Conservation (phyloP, 1,140 invertebrate species). For the Orchestia grillus region DNA sequence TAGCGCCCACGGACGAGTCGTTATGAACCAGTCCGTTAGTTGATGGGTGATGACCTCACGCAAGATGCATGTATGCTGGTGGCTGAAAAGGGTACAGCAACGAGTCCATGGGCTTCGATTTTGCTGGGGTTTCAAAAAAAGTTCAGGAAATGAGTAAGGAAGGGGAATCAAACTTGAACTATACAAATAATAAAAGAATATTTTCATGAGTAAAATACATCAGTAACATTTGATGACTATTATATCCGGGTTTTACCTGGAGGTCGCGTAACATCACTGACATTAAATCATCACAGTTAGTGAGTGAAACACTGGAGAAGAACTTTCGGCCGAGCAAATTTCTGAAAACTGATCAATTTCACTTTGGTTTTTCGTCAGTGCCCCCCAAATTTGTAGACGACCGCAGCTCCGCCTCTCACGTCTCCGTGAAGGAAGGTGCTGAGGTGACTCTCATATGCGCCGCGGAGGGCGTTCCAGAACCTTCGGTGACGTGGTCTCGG, state of each 20-base stretch:
- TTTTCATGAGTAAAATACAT: too few relatives aligned
- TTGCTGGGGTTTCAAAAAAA: background rate
- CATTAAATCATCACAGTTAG: too few relatives aligned
- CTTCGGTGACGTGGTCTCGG: constrained; percentile 86
- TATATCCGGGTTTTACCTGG: too few relatives aligned
- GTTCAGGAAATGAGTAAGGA: background rate
- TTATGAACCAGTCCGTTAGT: background rate
- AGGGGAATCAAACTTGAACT: background rate
- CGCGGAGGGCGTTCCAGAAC: constrained; percentile 83
- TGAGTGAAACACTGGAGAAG: too few relatives aligned
- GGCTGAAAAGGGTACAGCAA: background rate
- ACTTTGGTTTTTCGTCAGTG: constrained; percentile 48
- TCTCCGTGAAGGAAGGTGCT: constrained; percentile 91
- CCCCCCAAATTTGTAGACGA: constrained; percentile 90
- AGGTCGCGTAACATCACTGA: background rate
- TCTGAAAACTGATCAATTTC: background rate
- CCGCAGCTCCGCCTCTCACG: constrained; percentile 86
- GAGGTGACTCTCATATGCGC: constrained; percentile 89
- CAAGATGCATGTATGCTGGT: background rate
- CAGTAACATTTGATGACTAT: too few relatives aligned
- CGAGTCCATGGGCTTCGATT: background rate
- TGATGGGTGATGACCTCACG: background rate
- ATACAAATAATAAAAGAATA: background rate
- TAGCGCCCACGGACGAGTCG: too few relatives aligned
- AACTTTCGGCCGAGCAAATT: background rate